phyloP scores from a whole-genome alignment of 1,140 invertebrate genomes.

The Drosophila prosaltans region DNA sequence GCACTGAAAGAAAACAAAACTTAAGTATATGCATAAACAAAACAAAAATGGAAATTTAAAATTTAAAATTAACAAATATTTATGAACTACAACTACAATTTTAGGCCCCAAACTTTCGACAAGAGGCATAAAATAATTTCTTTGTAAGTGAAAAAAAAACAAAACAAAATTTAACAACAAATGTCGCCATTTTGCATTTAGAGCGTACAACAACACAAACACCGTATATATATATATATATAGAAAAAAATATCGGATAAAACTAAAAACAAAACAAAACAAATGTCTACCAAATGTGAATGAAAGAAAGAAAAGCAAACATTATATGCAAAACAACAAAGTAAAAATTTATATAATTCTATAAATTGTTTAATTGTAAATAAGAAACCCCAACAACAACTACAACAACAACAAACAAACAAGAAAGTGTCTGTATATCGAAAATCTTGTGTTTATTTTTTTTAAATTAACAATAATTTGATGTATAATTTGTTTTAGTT shows the following conservation, averaged over 20 bases:
- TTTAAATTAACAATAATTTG: neutral
- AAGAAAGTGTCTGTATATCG: neutral
- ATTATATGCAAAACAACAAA: neutral
- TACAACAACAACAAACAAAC: slow-evolving; percentile 11
- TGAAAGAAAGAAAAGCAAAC: neutral
- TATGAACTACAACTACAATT: slow-evolving; percentile 54
- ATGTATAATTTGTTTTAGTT: neutral
- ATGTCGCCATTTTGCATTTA: slow-evolving; percentile 82
- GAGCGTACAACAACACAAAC: slow-evolving; percentile 52
- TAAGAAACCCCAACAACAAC: slow-evolving; percentile 18
- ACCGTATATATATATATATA: neutral
- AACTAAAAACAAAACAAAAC: slow-evolving; percentile 28
- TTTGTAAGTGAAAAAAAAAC: slow-evolving; percentile 60
- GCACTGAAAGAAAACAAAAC: slow-evolving; percentile 9
- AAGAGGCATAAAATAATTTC: slow-evolving; percentile 77
- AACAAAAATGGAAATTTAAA: slow-evolving; percentile 42
- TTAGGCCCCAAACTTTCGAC: slow-evolving; percentile 73
- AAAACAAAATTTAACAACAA: slow-evolving; percentile 34
- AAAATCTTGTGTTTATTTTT: neutral
- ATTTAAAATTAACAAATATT: slow-evolving; percentile 43
- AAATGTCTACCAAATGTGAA: slow-evolving; percentile 14
- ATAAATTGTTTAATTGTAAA: slow-evolving; percentile 6
- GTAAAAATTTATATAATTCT: neutral
- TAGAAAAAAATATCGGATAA: slow-evolving; percentile 41
- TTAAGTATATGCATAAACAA: slow-evolving; percentile 48